A percentile compares a stretch with the other conserved stretches of the same genome.
Conservation (phyloP, 2,113 vertebrate species). For the Misgurnus anguillicaudatus region DNA sequence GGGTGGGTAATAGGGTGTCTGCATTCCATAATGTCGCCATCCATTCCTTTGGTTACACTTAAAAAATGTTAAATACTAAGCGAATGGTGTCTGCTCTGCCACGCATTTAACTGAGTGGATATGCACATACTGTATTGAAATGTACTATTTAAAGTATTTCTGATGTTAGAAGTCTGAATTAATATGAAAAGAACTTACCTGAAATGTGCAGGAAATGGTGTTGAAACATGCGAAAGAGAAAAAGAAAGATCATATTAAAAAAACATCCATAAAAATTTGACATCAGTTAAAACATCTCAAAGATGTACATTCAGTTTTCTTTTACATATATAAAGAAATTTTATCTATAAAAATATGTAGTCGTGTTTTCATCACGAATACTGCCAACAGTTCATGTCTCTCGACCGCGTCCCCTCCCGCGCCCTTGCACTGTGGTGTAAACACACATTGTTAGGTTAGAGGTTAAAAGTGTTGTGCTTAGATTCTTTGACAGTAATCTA, state of each 20-base stretch:
- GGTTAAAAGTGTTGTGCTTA: constrained; percentile 89
- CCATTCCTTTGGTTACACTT: constrained; percentile 52
- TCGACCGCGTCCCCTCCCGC: constrained; percentile 54
- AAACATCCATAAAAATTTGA: not conserved
- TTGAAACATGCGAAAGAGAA: constrained; percentile 45
- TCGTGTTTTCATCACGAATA: constrained; percentile 15
- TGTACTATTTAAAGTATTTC: too few species aligned
- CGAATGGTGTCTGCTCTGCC: not conserved
- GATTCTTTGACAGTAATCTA: constrained; percentile 89
- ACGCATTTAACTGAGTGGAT: too few species aligned
- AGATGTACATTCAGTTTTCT: not conserved
- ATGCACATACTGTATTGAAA: too few species aligned
- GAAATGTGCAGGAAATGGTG: constrained; percentile 40
- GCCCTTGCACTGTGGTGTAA: constrained; percentile 83
- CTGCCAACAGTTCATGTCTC: constrained; percentile 53
- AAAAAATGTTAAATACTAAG: constrained; percentile 37
- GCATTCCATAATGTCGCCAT: constrained; percentile 53
- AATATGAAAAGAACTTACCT: constrained; percentile 66
- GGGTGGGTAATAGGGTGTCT: constrained; percentile 48
- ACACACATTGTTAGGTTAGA: constrained; percentile 87
- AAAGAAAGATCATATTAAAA: constrained; percentile 58
- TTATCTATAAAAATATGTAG: not conserved
- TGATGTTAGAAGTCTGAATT: not conserved
- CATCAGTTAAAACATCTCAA: not conserved
- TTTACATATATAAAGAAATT: not conserved